phyloP scores from a whole-genome alignment of 1,140 invertebrate genomes.

The Drosophila ananassae region DNA sequence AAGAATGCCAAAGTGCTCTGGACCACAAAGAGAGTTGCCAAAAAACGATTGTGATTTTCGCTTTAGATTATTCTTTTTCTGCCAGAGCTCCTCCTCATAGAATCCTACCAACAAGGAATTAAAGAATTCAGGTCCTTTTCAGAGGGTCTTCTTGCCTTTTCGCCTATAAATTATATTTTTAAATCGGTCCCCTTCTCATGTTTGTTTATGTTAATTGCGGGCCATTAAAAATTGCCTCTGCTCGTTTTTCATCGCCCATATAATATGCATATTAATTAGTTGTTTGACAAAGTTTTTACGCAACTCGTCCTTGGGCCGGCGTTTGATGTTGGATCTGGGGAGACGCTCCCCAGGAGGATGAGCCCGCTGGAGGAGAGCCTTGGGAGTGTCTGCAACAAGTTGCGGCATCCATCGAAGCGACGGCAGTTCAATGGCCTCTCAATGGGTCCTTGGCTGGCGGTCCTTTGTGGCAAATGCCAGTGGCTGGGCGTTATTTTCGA shows the following conservation, averaged over 20 bases:
- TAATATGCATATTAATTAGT: conserved; percentile 60
- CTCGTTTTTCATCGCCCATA: conserved; percentile 12
- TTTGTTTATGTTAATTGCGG: conserved; percentile 57
- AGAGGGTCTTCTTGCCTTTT: neutral
- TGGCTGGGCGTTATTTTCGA: conserved; percentile 20
- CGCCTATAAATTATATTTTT: conserved; percentile 2
- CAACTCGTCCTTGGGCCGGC: conserved; percentile 33
- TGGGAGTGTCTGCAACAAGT: conserved; percentile 40
- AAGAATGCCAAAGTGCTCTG: neutral
- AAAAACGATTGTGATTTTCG: neutral
- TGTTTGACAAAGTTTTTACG: conserved; percentile 41
- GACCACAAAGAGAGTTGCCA: neutral
- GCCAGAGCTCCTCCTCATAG: neutral
- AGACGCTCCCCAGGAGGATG: neutral
- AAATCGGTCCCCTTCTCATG: neutral
- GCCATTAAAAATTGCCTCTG: conserved; percentile 34
- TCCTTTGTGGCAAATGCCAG: conserved; percentile 19
- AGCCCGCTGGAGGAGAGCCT: conserved; percentile 7
- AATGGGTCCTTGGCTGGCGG: conserved; percentile 18
- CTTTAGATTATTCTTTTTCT: neutral
- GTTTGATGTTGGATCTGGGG: conserved; percentile 24
- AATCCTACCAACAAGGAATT: neutral
- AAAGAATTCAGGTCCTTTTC: neutral
- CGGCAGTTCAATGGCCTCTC: conserved; percentile 36
- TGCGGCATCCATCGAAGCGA: conserved; percentile 23